Base-by-base conservation (phyloP, 2,888 invertebrate species). In the Ennomos fuscantarius region DNA sequence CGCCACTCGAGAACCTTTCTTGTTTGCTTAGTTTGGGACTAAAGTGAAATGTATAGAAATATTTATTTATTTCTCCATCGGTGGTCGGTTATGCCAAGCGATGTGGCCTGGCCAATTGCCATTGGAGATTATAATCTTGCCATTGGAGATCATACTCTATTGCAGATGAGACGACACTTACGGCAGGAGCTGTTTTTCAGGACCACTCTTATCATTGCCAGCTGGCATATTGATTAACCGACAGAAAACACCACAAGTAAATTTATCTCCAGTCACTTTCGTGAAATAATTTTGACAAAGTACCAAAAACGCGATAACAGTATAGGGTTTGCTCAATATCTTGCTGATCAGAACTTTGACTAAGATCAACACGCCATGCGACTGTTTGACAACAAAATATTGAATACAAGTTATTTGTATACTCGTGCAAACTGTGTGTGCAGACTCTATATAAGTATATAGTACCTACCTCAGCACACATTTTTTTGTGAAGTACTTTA, bases 311-410 rank as follows among this genome's bases (percentile, higher is more conserved):
- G 24, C 24, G 24, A 24, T 24, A 24, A 24, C 24, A 6, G 24
- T 24, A 6, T 24, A 24, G 24, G 0, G 24, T 24, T 24, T 24
- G 24, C 13, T 13, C 13, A 44, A 44, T n/a, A 33, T 44, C 41
- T 41, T 11, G 33, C 46, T 34, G 35, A 42, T 47, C 42, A 42
- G 15, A 54, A 47, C 42, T 40, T 34, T 50, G 35, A 40, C 31
- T 40, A 44, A 40, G n/a, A 46, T 46, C 24, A 36, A 46, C 46
- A 46, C 9, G 10, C 15, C 13, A 8, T 11, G 10, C 8, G 9
- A 10, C 46, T 15, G 32, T 57, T 43, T 57, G 47, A 42, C 56
- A 57, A 57, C 43, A 57, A 57, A 52, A 36, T 45, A 46, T 41
- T 41, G 9, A 32, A 15, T 36, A 24, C 50, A 9, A 36, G 49